phyloP scores from a whole-genome alignment of 2,888 invertebrate genomes.

The Hemithea aestivaria region DNA sequence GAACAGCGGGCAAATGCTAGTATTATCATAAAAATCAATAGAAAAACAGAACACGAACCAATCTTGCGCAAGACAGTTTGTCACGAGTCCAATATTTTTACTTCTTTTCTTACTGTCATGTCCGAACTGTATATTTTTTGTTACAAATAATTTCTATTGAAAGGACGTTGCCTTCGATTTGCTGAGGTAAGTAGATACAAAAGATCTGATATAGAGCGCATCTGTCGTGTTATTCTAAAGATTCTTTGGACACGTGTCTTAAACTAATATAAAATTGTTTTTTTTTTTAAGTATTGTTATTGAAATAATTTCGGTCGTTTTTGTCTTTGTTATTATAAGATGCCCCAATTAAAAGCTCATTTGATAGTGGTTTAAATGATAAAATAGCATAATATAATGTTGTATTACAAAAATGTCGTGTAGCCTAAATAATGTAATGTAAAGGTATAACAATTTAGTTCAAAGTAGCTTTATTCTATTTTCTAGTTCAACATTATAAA shows the following conservation, averaged over 20 bases:
- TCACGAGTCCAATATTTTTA: conserved; percentile 2
- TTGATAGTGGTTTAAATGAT: too few relatives aligned
- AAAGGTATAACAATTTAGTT: too few relatives aligned
- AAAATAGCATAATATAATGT: too few relatives aligned
- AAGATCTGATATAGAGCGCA: conserved; percentile 27
- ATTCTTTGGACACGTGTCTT: conserved; percentile 21
- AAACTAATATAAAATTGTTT: too few relatives aligned
- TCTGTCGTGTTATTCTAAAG: conserved; percentile 27
- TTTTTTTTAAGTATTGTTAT: conserved; percentile 7
- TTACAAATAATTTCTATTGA: conserved; percentile 34
- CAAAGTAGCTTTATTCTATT: too few relatives aligned
- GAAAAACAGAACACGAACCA: conserved; percentile 1
- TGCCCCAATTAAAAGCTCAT: too few relatives aligned
- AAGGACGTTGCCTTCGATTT: conserved; percentile 33
- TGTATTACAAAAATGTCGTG: too few relatives aligned
- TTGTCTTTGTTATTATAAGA: neutral
- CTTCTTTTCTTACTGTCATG: neutral
- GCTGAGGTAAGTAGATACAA: conserved; percentile 27
- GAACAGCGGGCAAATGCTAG: too few relatives aligned
- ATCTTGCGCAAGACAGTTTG: conserved; percentile 4
- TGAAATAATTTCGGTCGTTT: neutral
- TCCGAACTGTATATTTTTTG: neutral
- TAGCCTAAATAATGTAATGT: too few relatives aligned
- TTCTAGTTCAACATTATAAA: too few relatives aligned
- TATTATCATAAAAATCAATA: too few relatives aligned